These are phyloP conservation scores for Apamea sordens DNA, from an alignment of 2,888 invertebrate species.

Conservation along the genomic window DNA sequence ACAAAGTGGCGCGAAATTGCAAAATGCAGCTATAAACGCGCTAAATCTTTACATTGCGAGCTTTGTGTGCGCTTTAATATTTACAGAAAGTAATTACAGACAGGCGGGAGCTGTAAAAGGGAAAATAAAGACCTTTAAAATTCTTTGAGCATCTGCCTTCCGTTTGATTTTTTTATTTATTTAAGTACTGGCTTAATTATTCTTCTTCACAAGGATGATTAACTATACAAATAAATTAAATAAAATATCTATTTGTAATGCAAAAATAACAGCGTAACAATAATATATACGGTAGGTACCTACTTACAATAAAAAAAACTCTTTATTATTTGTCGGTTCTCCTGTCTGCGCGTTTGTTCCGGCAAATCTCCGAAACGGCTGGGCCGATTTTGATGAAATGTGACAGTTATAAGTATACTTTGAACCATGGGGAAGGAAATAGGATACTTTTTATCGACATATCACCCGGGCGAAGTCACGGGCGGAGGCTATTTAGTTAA, in stretches of 20 bases:
- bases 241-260: not conserved
- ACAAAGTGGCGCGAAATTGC: conserved; percentile 44
- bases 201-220: not conserved
- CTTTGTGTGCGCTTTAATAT: conserved; percentile 55
- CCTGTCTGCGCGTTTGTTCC: no score
- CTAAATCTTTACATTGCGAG: conserved; percentile 37
- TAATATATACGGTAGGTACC: no score
- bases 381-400: no score
- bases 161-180: not conserved
- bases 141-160: not conserved
- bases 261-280: no score
- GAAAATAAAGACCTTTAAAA: conserved; percentile 22
- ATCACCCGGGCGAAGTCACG: no score
- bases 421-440: no score
- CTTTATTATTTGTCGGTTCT: no score
- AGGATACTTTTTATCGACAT: no score
- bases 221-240: not conserved
- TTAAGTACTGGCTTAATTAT: not conserved
- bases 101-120: conserved; percentile 18
- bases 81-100: conserved; percentile 48
- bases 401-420: no score
- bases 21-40: conserved; percentile 38
- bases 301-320: no score
- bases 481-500: no score
- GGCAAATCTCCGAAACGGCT: no score